These are phyloP conservation scores for Rhinophrynus dorsalis DNA, from an alignment of 2,797 vertebrate species.

Conservation along the genomic window DNA sequence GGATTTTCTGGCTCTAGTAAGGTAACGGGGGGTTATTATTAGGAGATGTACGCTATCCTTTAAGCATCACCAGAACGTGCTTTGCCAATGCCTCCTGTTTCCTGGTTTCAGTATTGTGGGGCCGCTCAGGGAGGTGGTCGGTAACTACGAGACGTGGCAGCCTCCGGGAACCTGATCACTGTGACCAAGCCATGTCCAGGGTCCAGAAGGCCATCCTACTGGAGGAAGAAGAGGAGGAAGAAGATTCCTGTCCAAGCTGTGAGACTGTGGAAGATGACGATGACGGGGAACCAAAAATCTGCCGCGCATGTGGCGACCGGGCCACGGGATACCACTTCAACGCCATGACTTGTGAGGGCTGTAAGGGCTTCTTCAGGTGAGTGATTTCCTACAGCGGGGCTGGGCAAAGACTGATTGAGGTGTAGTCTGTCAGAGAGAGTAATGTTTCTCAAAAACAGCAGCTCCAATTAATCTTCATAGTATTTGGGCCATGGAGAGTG, in stretches of 20 bases:
- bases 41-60: too few species aligned
- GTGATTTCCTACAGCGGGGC: neutral
- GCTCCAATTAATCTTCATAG: too few species aligned
- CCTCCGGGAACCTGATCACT: neutral
- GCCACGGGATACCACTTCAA: constrained; percentile 76
- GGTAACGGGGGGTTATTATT: too few species aligned
- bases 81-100: too few species aligned
- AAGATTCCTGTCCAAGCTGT: constrained; percentile 48
- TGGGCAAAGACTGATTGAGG: too few species aligned
- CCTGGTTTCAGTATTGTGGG: neutral
- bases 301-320: constrained; percentile 71
- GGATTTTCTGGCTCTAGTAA: too few species aligned
- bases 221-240: constrained; percentile 44
- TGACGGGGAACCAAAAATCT: constrained; percentile 64
- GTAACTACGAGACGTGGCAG: constrained; percentile 9
- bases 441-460: too few species aligned
- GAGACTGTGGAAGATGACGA: constrained; percentile 48
- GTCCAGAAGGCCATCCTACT: neutral
- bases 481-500: too few species aligned
- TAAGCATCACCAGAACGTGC: too few species aligned
- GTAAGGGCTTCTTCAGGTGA: constrained; percentile 76
- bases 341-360: constrained; percentile 75
- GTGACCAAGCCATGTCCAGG: constrained; percentile 20
- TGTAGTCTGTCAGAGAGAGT: too few species aligned
- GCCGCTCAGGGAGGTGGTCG: neutral